Percentiles rank a stretch among this genome's conserved stretches.
phyloP scores from a whole-genome alignment of 1,140 invertebrate species.

The Brachionus sp. region DNA sequence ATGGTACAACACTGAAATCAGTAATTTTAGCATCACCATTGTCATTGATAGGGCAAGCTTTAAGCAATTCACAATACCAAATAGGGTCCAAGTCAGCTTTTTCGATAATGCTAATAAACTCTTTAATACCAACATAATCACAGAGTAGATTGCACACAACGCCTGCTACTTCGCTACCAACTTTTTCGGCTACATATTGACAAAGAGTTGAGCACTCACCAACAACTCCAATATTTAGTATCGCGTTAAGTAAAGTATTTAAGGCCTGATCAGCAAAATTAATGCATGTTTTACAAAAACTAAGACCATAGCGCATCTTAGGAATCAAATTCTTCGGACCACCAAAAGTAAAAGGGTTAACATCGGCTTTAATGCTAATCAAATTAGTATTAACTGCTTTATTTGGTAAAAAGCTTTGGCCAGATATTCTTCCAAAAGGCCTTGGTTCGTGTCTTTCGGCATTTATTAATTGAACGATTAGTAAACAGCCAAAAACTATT shows the following conservation, averaged over 20 bases:
- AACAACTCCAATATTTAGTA: constrained; percentile 50
- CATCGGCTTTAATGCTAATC: neutral
- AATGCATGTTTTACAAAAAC: constrained; percentile 51
- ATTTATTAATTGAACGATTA: constrained; percentile 13
- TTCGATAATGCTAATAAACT: constrained; percentile 53
- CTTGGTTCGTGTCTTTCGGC: neutral
- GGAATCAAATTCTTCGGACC: neutral
- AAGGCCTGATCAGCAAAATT: constrained; percentile 51
- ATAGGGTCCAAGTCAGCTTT: constrained; percentile 55
- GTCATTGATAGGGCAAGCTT: constrained; percentile 52
- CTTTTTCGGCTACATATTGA: constrained; percentile 50
- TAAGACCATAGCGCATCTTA: neutral
- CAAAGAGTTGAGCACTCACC: constrained; percentile 52
- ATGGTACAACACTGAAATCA: constrained; percentile 49
- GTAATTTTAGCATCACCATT: constrained; percentile 54
- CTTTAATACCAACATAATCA: constrained; percentile 53
- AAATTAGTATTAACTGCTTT: constrained; percentile 31
- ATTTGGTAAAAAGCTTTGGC: constrained; percentile 26
- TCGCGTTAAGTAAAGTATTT: constrained; percentile 51
- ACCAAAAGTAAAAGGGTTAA: constrained; percentile 32
- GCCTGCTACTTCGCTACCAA: constrained; percentile 51
- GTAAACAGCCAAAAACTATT: neutral
- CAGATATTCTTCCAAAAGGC: neutral
- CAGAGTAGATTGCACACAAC: constrained; percentile 52
- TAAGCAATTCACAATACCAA: constrained; percentile 54